phyloP scores from a whole-genome alignment of 2,113 vertebrate genomes.

The Sigmodon hispidus region DNA sequence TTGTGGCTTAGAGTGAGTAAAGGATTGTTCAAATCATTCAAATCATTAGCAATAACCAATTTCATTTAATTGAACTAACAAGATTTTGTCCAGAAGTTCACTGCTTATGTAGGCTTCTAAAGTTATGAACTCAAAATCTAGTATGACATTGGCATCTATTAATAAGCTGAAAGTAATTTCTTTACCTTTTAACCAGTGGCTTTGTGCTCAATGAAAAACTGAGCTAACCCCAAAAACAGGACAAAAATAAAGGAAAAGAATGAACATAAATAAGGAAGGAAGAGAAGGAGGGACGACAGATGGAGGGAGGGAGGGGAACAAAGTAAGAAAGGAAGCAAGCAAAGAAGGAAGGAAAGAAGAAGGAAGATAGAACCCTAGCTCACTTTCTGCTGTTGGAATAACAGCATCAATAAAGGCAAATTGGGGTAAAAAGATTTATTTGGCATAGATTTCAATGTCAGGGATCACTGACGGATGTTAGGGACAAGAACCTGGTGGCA shows the following conservation, averaged over 20 bases:
- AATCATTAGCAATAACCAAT: slow-evolving; percentile 17
- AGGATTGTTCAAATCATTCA: slow-evolving; percentile 25
- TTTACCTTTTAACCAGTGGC: slow-evolving; percentile 1
- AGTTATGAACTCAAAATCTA: background rate
- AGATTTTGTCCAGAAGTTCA: background rate
- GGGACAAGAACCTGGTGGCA: background rate
- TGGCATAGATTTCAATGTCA: background rate
- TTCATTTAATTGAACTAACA: background rate
- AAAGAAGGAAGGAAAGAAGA: too few relatives aligned
- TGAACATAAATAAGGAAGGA: rapidly evolving
- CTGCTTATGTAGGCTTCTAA: slow-evolving; percentile 6
- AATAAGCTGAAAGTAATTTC: slow-evolving; percentile 41
- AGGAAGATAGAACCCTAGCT: background rate
- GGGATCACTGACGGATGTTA: background rate
- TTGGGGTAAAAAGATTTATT: background rate
- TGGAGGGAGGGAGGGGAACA: too few relatives aligned
- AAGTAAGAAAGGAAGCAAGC: too few relatives aligned
- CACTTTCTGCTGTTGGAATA: background rate
- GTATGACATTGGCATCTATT: background rate
- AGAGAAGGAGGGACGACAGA: too few relatives aligned
- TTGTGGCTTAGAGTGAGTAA: background rate
- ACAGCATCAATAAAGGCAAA: background rate
- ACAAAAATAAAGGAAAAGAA: rapidly evolving
- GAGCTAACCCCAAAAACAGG: background rate
- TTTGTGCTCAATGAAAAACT: slow-evolving; percentile 48